A percentile compares a stretch with the other conserved stretches of the same genome.
phyloP scores from a whole-genome alignment of 2,888 invertebrate species.

The Melipona bicolor region DNA sequence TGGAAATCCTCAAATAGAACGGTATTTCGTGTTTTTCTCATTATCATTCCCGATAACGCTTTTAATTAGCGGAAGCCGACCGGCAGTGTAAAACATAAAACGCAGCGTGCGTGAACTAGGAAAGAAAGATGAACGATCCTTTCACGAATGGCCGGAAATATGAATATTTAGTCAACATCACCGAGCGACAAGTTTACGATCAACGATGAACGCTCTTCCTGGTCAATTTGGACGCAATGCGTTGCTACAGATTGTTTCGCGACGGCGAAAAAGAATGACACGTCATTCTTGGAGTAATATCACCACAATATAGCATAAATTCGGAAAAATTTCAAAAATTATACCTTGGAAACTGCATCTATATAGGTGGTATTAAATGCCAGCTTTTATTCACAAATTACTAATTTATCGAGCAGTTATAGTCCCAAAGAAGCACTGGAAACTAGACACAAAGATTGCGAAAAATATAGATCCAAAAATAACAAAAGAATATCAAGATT shows the following conservation, averaged over 20 bases:
- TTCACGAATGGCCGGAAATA: constrained; percentile 26
- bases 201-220: constrained; percentile 15
- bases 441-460: no score
- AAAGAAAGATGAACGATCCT: constrained; percentile 43
- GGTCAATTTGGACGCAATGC: no score
- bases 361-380: no score
- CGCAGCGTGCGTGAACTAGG: constrained; percentile 10
- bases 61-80: constrained; percentile 34
- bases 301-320: no score
- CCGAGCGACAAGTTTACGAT: constrained; percentile 31
- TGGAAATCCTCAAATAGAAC: constrained; percentile 7
- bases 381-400: no score
- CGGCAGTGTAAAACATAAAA: constrained; percentile 12
- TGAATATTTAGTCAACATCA: not conserved
- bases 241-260: not conserved
- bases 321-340: no score
- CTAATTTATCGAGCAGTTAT: no score
- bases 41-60: constrained; percentile 17
- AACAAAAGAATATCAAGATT: no score
- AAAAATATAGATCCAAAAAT: no score
- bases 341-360: no score
- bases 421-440: no score
- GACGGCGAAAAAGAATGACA: not conserved
- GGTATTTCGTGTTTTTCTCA: constrained; percentile 33
- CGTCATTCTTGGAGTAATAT: no score